Conservation (phyloP, 2,113 vertebrate genomes). For the Scomber scombrus region DNA sequence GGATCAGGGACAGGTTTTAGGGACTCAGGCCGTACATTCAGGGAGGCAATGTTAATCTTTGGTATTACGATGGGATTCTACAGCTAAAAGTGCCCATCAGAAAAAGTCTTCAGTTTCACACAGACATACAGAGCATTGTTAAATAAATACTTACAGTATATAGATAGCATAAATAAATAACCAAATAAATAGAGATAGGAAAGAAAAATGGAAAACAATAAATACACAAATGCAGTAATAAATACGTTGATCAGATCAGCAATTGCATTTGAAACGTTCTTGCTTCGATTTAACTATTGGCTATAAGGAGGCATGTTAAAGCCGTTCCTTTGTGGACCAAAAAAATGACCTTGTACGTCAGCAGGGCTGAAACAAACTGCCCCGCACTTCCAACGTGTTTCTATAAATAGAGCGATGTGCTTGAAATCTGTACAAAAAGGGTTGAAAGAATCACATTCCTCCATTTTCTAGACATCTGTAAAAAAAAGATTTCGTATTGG, state of each 20-base stretch:
- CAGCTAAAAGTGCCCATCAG: slow-evolving; percentile 86
- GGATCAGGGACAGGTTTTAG: slow-evolving; percentile 26
- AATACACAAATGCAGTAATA: slow-evolving; percentile 84
- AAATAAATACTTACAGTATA: slow-evolving; percentile 88
- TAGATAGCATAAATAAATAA: slow-evolving; percentile 85
- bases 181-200: slow-evolving; percentile 80
- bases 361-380: slow-evolving; percentile 78
- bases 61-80: slow-evolving; percentile 87
- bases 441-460: slow-evolving; percentile 83
- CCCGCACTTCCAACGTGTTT: slow-evolving; percentile 72
- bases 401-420: slow-evolving; percentile 86
- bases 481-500: slow-evolving; percentile 75
- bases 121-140: slow-evolving; percentile 83
- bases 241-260: slow-evolving; percentile 83
- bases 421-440: slow-evolving; percentile 87
- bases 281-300: slow-evolving; percentile 69
- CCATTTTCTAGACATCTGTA: slow-evolving; percentile 80
- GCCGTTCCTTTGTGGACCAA: slow-evolving; percentile 80
- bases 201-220: slow-evolving; percentile 74
- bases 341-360: slow-evolving; percentile 76
- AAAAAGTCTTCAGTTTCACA: slow-evolving; percentile 84
- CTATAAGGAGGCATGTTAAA: slow-evolving; percentile 79
- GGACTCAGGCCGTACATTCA: slow-evolving; percentile 85
- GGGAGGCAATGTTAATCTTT: slow-evolving; percentile 88
- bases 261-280: slow-evolving; percentile 80